Base-by-base conservation (phyloP, 1,140 invertebrate genomes). In the Antheraea mylitta region DNA sequence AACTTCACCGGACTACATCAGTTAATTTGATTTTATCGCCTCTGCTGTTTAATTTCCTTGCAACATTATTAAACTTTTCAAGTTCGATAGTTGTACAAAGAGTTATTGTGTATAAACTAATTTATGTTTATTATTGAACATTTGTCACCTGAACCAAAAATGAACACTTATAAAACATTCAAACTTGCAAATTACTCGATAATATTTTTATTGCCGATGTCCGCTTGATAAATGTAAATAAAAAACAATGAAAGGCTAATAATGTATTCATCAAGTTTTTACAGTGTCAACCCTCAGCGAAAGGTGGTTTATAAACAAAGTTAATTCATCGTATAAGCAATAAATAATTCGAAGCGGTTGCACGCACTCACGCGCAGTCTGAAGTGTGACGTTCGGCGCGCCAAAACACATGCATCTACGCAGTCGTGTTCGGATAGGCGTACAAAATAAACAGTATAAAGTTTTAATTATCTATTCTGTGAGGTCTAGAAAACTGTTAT, bases 241-340 rank as follows among this genome's bases (percentile, higher is more conserved):
- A 61, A 72, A 53, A 68, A 67, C 71, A 73, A 71, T 71, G 70
- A 73, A 72, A 67, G 67, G 68, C 64, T 69, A 80, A 82, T 85
- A 79, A 82, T 76, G 80, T 85, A 87, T 88, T 86, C 78, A 89
- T 83, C 79, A 80, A 71, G 70, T 85, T 88, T 88, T 87, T 88
- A 80, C 64, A 62, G 45, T 68, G 75, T 79, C 80, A 74, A 78
- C 78, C 76, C 79, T 81, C 74, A 75, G 83, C 79, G 80, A 80
- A 86, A 87, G 85, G 84, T 88, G 85, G 81, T 83, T 83, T 82
- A 86, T 83, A 85, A 88, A 87, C 83, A 88, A 85, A 87, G 81
- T 80, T 82, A 87, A 89, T 81, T 82, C 81, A 85, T 86, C 77
- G 85, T 70, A 70, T 73, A 67, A 75, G 82, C 75, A 83, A 90